Percentiles rank a stretch among this genome's conserved stretches.
phyloP scores from a whole-genome alignment of 2,113 vertebrate genomes.

The Pao palembangensis region DNA sequence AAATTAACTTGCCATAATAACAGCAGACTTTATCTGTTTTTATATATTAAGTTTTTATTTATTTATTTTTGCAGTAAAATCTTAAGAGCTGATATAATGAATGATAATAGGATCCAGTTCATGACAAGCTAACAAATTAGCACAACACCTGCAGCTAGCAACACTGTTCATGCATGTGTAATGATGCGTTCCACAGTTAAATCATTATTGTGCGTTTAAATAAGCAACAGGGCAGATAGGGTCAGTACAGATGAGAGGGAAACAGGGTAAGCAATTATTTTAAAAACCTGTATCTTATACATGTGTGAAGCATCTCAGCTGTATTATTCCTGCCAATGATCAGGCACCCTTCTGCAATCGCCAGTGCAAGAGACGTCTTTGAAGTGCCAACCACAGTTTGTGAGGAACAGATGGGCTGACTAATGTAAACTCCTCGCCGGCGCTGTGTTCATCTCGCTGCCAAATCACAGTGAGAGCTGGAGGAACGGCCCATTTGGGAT shows the following conservation, averaged over 20 bases:
- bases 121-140: too few species aligned
- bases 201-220: not conserved
- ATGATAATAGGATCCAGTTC: too few species aligned
- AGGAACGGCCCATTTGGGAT: constrained; percentile 46
- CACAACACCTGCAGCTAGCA: too few species aligned
- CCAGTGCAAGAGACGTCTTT: constrained; percentile 50
- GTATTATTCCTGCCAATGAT: constrained; percentile 23
- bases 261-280: not conserved
- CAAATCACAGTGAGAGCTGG: constrained; percentile 51
- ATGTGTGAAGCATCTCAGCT: constrained; percentile 8
- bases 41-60: too few species aligned
- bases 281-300: not conserved
- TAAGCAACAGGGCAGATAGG: not conserved
- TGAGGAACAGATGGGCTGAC: constrained; percentile 65
- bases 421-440: constrained; percentile 56
- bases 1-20: too few species aligned
- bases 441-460: constrained; percentile 38
- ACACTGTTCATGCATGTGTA: too few species aligned
- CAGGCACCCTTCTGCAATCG: constrained; percentile 29
- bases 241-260: too few species aligned
- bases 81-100: too few species aligned
- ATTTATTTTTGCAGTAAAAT: too few species aligned
- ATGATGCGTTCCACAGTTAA: not conserved
- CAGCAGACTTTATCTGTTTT: too few species aligned
- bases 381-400: constrained; percentile 64